These are phyloP conservation scores for Elysia chlorotica DNA, from an alignment of 1,140 invertebrate genomes.

Conservation along the genomic window DNA sequence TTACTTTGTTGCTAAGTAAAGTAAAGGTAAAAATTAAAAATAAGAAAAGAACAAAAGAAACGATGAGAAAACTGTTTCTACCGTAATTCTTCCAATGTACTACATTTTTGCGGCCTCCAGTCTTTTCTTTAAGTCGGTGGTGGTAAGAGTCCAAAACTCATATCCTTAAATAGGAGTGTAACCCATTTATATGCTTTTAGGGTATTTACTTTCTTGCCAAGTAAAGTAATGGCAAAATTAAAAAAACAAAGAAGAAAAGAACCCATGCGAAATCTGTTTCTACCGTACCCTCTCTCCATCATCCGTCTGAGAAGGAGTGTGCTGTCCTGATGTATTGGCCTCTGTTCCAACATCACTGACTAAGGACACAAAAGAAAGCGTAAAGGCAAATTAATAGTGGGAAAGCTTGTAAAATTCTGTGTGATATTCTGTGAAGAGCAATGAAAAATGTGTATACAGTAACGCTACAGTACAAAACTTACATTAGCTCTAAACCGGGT, in stretches of 20 bases:
- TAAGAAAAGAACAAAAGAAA: background rate
- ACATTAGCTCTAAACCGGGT: background rate
- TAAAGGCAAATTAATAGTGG: background rate
- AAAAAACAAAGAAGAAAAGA: background rate
- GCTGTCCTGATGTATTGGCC: background rate
- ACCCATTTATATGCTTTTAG: too few species aligned
- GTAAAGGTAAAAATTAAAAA: background rate
- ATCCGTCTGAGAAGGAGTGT: slow-evolving; percentile 14
- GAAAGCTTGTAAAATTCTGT: background rate
- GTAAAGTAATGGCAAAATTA: background rate
- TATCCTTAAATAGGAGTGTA: background rate
- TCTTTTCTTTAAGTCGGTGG: background rate
- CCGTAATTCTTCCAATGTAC: too few species aligned
- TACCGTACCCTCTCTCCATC: slow-evolving; percentile 10
- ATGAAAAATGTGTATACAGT: background rate
- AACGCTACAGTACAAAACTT: too few species aligned
- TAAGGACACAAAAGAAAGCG: background rate
- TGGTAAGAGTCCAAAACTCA: background rate
- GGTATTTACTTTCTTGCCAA: background rate
- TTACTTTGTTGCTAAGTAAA: background rate
- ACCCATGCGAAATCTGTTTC: background rate
- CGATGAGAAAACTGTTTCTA: background rate
- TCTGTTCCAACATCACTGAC: background rate
- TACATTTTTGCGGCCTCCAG: too few species aligned
- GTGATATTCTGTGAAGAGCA: background rate